A percentile compares a stretch with the other conserved stretches of the same genome.
phyloP scores from a whole-genome alignment of 2,888 invertebrate species.

The Malachius bipustulatus region DNA sequence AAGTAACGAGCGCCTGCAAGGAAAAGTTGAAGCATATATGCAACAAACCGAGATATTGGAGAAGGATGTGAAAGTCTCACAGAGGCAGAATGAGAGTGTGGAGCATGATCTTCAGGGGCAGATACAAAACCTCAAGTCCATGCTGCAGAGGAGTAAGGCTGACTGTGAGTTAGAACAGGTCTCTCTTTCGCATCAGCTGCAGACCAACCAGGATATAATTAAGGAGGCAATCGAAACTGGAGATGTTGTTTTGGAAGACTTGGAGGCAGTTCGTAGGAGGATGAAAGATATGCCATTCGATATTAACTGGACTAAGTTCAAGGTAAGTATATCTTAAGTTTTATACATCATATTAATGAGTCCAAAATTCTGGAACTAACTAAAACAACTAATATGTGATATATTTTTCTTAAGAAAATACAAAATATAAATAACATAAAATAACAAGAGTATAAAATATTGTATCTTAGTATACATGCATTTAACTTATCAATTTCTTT shows the following conservation, averaged over 20 bases:
- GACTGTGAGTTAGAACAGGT: conserved; percentile 27
- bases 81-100: conserved; percentile 24
- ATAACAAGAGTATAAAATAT: too few relatives aligned
- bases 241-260: conserved; percentile 26
- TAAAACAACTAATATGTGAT: too few relatives aligned
- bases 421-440: too few relatives aligned
- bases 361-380: too few relatives aligned
- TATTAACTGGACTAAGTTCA: conserved; percentile 24
- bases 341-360: too few relatives aligned
- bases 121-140: conserved; percentile 26
- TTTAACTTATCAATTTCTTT: too few relatives aligned
- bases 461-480: too few relatives aligned
- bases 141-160: conserved; percentile 22
- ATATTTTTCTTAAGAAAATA: too few relatives aligned
- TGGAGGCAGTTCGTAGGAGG: conserved; percentile 24
- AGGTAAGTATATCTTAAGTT: conserved; percentile 18
- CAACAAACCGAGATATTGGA: conserved; percentile 27
- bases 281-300: conserved; percentile 17
- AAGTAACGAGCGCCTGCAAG: conserved; percentile 28
- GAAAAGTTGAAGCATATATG: conserved; percentile 21
- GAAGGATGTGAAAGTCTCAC: conserved; percentile 23
- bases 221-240: conserved; percentile 26
- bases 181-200: conserved; percentile 23
- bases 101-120: conserved; percentile 23
- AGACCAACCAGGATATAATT: conserved; percentile 21